Evolutionary conservation across 1,140 invertebrate species (phyloP).

Genomic region (Anastrepha ludens): DNA sequence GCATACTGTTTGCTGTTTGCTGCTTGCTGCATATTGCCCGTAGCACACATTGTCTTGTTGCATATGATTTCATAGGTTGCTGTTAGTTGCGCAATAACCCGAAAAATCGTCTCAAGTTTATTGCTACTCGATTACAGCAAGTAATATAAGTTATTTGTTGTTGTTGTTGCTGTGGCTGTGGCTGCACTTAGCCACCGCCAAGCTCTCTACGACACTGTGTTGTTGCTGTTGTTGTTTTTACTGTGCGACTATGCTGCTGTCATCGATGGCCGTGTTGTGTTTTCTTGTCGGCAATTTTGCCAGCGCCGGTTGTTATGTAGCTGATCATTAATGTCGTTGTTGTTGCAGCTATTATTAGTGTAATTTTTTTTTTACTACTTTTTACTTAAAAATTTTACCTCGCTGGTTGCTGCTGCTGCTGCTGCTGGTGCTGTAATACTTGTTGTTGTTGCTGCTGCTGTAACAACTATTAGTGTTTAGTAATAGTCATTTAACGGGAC

Average conservation of each 20-base stretch:
- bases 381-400: slow-evolving; percentile 7
- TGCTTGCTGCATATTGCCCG: neutral
- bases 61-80: slow-evolving; percentile 15
- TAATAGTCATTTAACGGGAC: slow-evolving; percentile 35
- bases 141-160: slow-evolving; percentile 47
- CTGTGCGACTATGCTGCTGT: neutral
- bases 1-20: neutral
- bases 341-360: slow-evolving; percentile 34
- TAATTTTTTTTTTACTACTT: slow-evolving; percentile 34
- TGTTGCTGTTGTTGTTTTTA: neutral
- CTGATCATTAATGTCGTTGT: slow-evolving; percentile 29
- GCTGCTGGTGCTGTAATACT: neutral
- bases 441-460: slow-evolving; percentile 16
- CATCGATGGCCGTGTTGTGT: neutral
- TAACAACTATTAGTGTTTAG: slow-evolving; percentile 34
- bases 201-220: neutral
- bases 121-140: slow-evolving; percentile 40
- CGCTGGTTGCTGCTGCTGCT: neutral
- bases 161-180: slow-evolving; percentile 24
- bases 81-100: slow-evolving; percentile 45
- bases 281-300: slow-evolving; percentile 18
- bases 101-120: slow-evolving; percentile 52
- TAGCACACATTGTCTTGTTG: slow-evolving; percentile 24
- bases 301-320: slow-evolving; percentile 1
- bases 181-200: neutral